These are phyloP conservation scores for Lysiphlebus fabarum DNA, from an alignment of 1,140 invertebrate species.

Conservation along the genomic window DNA sequence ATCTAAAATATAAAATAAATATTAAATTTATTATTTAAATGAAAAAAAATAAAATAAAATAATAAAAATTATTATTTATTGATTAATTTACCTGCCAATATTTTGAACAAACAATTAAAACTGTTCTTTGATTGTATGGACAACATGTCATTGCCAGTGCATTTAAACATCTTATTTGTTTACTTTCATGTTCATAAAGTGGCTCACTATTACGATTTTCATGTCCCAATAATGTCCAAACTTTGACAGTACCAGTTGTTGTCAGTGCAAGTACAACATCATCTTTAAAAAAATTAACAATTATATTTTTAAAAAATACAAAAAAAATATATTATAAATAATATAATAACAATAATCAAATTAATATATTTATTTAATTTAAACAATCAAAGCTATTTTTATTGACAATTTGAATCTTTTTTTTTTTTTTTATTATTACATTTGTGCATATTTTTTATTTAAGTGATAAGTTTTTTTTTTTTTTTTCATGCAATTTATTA, in stretches of 20 bases:
- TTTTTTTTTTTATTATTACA: no score
- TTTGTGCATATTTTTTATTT: no score
- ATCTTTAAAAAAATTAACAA: conserved; percentile 62
- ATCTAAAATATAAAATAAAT: conserved; percentile 60
- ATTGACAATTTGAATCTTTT: no score
- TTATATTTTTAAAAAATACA: background rate
- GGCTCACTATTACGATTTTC: conserved; percentile 84
- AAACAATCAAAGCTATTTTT: no score
- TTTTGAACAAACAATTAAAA: conserved; percentile 93
- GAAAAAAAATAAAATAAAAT: no score
- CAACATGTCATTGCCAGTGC: conserved; percentile 92
- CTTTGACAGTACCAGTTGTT: conserved; percentile 95
- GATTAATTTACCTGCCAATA: conserved; percentile 85
- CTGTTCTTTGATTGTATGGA: conserved; percentile 91
- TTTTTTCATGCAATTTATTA: no score
- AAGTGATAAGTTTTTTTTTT: no score
- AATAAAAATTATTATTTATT: conserved; percentile 3
- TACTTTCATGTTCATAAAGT: conserved; percentile 96
- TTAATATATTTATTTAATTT: no score
- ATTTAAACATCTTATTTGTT: conserved; percentile 91
- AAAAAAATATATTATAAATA: conserved; percentile 19
- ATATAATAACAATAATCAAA: conserved; percentile 7
- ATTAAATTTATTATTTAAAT: conserved; percentile 9
- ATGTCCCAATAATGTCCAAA: conserved; percentile 90
- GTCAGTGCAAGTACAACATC: conserved; percentile 95